These are phyloP conservation scores for Protophormia terraenovae DNA, from an alignment of 2,888 invertebrate genomes.

Conservation along the genomic window DNA sequence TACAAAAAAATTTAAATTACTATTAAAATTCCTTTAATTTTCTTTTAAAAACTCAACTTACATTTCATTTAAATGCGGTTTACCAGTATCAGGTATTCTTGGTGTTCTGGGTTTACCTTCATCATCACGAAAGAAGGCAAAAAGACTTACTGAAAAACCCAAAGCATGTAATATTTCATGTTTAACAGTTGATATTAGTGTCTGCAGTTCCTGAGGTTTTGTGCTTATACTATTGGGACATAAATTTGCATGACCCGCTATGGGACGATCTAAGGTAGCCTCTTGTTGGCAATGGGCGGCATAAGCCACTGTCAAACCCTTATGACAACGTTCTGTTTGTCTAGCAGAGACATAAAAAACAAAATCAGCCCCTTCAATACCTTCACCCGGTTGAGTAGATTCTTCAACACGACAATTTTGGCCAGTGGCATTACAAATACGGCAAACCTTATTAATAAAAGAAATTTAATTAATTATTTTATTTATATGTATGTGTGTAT, in stretches of 20 bases:
- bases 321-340: slow-evolving; percentile 95
- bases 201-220: slow-evolving; percentile 94
- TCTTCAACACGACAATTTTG: slow-evolving; percentile 87
- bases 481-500: not conserved
- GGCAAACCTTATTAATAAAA: slow-evolving; percentile 89
- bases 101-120: slow-evolving; percentile 93
- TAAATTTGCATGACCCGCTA: slow-evolving; percentile 99
- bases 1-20: slow-evolving; percentile 11
- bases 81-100: slow-evolving; percentile 91
- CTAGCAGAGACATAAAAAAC: slow-evolving; percentile 98
- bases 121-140: slow-evolving; percentile 94
- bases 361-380: slow-evolving; percentile 94
- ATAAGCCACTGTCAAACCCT: slow-evolving; percentile 96
- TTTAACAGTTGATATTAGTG: slow-evolving; percentile 96
- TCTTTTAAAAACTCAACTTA: slow-evolving; percentile 80
- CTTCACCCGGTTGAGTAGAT: slow-evolving; percentile 84
- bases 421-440: slow-evolving; percentile 93
- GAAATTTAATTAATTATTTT: not conserved
- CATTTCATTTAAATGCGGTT: slow-evolving; percentile 94
- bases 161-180: slow-evolving; percentile 99
- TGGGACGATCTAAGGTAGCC: slow-evolving; percentile 95
- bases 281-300: slow-evolving; percentile 99
- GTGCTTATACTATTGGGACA: slow-evolving; percentile 97
- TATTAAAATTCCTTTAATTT: not conserved
- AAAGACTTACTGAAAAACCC: slow-evolving; percentile 97